A percentile compares a stretch with the other conserved stretches of the same genome.
Evolutionary conservation across 2,113 vertebrate genomes (phyloP).

Genomic region (Mastomys natalensis): DNA sequence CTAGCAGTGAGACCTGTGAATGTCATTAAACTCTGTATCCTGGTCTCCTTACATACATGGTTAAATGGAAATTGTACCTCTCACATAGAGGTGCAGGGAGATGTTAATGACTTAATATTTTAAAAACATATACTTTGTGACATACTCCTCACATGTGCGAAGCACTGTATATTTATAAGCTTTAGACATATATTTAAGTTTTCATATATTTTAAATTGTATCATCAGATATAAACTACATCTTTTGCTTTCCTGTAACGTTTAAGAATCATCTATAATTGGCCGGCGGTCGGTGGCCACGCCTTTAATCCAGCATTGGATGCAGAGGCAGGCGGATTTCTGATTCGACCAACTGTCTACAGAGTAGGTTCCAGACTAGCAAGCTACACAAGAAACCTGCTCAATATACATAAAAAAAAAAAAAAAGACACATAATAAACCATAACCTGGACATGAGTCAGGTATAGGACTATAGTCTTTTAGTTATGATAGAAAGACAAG

Average conservation of each 20-base stretch:
- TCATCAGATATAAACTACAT: not conserved
- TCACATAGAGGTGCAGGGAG: not conserved
- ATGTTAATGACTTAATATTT: not conserved
- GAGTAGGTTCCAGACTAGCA: too few species aligned
- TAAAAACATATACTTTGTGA: not conserved
- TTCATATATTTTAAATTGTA: not conserved
- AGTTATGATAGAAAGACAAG: too few species aligned
- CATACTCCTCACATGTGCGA: not conserved
- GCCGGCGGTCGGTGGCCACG: too few species aligned
- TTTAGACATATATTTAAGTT: not conserved
- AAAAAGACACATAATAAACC: too few species aligned
- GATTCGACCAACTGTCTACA: too few species aligned
- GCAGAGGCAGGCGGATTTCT: too few species aligned
- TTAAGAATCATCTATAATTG: too few species aligned
- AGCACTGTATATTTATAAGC: not conserved
- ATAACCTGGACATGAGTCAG: too few species aligned
- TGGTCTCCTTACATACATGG: not conserved
- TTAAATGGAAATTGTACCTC: not conserved
- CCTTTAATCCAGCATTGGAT: too few species aligned
- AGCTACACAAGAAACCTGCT: too few species aligned
- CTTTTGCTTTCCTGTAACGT: not conserved
- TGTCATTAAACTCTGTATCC: not conserved
- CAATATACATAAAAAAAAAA: too few species aligned
- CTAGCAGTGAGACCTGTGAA: not conserved
- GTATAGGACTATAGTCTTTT: too few species aligned